Percentiles rank a stretch among this genome's conserved stretches.
These are phyloP conservation scores for Cetoscarus ocellatus DNA, from an alignment of 2,797 vertebrate species.

Conservation along the genomic window DNA sequence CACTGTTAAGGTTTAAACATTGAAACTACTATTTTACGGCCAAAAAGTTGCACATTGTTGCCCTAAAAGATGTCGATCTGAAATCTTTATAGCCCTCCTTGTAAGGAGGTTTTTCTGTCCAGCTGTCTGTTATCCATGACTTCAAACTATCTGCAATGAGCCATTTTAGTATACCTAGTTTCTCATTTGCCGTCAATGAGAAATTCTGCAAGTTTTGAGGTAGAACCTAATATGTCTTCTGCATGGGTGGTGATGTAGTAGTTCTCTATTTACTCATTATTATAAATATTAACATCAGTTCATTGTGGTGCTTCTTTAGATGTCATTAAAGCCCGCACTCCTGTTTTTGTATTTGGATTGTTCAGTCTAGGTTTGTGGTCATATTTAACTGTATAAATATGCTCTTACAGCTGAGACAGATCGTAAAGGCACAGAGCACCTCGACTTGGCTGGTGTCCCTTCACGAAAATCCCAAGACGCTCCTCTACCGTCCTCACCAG, in stretches of 20 bases:
- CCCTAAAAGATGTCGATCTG: neutral
- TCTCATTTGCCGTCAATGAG: constrained; percentile 21
- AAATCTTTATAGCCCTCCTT: neutral
- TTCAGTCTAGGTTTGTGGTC: neutral
- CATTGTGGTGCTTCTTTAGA: constrained; percentile 9
- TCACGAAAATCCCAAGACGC: constrained; percentile 72
- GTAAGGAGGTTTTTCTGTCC: constrained; percentile 23
- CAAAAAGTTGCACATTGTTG: too few relatives aligned
- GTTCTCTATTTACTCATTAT: neutral
- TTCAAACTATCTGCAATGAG: constrained; percentile 64
- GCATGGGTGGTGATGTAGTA: constrained; percentile 30
- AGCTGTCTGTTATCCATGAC: constrained; percentile 59
- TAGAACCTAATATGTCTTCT: constrained; percentile 3
- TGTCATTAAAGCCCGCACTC: neutral
- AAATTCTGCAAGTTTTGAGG: neutral
- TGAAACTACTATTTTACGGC: too few relatives aligned
- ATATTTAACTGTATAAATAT: neutral
- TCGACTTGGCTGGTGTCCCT: constrained; percentile 89
- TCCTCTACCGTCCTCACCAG: constrained; percentile 86
- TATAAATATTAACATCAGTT: neutral
- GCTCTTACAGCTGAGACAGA: constrained; percentile 87
- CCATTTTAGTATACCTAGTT: constrained; percentile 2
- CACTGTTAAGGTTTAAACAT: too few relatives aligned
- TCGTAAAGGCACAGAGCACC: constrained; percentile 89
- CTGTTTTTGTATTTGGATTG: neutral